Base-by-base conservation (phyloP, 2,113 vertebrate species). In the Forbesichthys agassizii region DNA sequence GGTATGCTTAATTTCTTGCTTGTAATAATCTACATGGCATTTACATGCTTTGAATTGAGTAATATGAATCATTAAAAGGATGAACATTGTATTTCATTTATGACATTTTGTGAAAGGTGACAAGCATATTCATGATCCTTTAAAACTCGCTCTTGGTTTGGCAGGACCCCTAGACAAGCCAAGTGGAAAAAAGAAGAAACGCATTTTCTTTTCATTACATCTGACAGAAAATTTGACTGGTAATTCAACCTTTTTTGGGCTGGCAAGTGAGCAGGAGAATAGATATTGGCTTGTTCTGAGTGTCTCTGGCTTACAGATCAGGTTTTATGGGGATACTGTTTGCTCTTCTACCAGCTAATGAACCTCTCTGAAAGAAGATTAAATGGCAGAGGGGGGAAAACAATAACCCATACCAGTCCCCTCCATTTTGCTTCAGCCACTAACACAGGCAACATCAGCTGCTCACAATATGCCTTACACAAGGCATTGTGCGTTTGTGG, bases 391-490 rank as follows among this genome's bases (percentile, higher is more conserved):
- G 87, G 82, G 85, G 78, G 85, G 69, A 83, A 90, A 92, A 91
- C 89, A 92, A 91, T 90, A 90, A 91, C 85, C 85, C 89, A 90
- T 89, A 84, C 83, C 79, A 86, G 90, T 90, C 89, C 91, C 87
- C 85, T 90, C 84, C 75, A 89, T 86, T 91, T 84, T 80, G 80
- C 80, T 66, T 86, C 80, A 78, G 82, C 86, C 48, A 72, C 82
- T 80, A 84, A 84, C 83, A 74, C 79, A 72, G 75, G 78, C 66
- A 66, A 49, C 74, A 75, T 65, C 52, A 56, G 36, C 47, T 0
- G 14, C 66, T 74, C 67, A 46, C 69, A 42, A 42, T 16, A 42
- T 33, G 51, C 57, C 53, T 63, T n/a, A 33, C 52, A 75, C 56
- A 48, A 63, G 61, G 64, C 18, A 20, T 14, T 72, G 46, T 13